Evolutionary conservation across 2,797 vertebrate genomes (phyloP), one percentile per base, ranked within the genome.

Genomic region (Perodicticus potto): DNA sequence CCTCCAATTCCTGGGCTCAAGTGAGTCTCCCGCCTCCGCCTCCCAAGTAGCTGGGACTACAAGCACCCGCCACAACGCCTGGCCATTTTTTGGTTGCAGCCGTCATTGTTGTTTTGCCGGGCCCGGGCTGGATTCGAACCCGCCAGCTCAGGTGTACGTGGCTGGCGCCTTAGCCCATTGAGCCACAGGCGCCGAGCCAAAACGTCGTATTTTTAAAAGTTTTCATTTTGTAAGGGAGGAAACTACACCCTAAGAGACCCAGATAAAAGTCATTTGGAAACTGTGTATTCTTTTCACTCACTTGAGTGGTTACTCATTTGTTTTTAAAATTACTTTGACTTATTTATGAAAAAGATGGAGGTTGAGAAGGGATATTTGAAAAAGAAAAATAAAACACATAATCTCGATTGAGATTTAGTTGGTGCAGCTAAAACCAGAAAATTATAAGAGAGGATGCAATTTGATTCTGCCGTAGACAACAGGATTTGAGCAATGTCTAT

Each of bases 381-480:
- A 77, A 89, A 59, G 13, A 19, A 74, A 67, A 16, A 40, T n/a
- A n/a, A n/a, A 49, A 77, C 20, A 96, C 83, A 82, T 92, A 96
- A 84, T 25, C 7, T 37, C 86, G 96, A 43, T 59, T 2, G 74
- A 80, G 29, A 22, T 77, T 73, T 86, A 69, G 4, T 72, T 96
- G 89, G 53, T 67, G 78, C 78, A 89, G 63, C 76, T 93, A 86
- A 96, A 97, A 72, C 76, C 57, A 65, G 55, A 95, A 67, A 92
- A 89, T 84, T n/a, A 65, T 74, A 94, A 59, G n/a, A 32, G 9
- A 88, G 32, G 53, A 63, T 97, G 88, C 40, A 91, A 65, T 91
- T 97, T 96, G 67, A 91, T 95, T 95, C 65, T 89, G 10, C 32
- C 63, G 95, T 40, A 78, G 61, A 91, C 45, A 20, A 49, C 7